Percentiles rank a stretch among this genome's conserved stretches.
These are phyloP conservation scores for Gandaritis pyraliata DNA, from an alignment of 2,888 invertebrate genomes.

Conservation along the genomic window DNA sequence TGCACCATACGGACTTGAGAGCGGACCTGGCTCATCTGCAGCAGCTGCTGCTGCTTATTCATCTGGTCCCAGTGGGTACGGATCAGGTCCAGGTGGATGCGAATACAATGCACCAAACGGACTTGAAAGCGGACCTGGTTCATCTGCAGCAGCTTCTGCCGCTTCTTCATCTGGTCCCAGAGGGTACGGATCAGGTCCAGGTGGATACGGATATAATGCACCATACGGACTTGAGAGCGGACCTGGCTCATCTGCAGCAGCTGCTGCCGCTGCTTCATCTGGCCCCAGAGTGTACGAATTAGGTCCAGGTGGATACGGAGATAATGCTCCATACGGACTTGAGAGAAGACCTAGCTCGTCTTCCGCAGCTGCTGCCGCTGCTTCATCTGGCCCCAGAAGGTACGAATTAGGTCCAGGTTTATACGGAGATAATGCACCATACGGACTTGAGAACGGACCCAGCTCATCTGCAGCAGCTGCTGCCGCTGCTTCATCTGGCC, in stretches of 20 bases:
- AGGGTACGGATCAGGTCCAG: too few relatives aligned
- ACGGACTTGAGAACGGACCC: constrained; percentile 12
- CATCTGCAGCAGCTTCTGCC: constrained; percentile 33
- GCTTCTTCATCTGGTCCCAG: constrained; percentile 17
- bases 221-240: too few relatives aligned
- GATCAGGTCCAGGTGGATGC: background rate
- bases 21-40: too few relatives aligned
- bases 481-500: background rate
- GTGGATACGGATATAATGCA: too few relatives aligned
- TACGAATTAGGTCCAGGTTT: too few relatives aligned
- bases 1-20: too few relatives aligned
- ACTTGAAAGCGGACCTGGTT: constrained; percentile 15
- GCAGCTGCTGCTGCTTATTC: too few relatives aligned
- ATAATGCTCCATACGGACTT: too few relatives aligned
- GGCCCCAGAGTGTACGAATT: background rate
- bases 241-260: too few relatives aligned
- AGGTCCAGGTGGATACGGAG: constrained; percentile 10
- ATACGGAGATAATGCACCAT: too few relatives aligned
- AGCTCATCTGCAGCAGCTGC: background rate
- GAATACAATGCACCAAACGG: background rate
- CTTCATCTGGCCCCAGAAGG: constrained; percentile 1
- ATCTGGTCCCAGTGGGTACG: too few relatives aligned
- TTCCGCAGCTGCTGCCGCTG: constrained; percentile 6
- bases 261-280: background rate
- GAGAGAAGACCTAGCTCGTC: background rate